Percentiles rank a stretch among this genome's conserved stretches.
phyloP scores from a whole-genome alignment of 2,797 vertebrate genomes.

The Enteromius paludinosus region DNA sequence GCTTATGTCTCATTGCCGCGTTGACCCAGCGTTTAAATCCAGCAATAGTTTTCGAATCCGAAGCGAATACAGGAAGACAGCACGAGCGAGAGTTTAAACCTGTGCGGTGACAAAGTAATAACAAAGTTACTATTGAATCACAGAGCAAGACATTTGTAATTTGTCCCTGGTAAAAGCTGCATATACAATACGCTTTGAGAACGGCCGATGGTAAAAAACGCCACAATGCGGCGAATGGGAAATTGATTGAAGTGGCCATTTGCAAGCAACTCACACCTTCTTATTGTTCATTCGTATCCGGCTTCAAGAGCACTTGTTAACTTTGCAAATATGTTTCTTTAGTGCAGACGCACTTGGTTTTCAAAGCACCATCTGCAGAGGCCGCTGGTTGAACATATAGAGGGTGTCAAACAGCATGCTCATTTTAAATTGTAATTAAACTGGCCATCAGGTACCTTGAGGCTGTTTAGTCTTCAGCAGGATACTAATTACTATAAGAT shows the following conservation, averaged over 20 bases:
- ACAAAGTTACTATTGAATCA: slow-evolving; percentile 47
- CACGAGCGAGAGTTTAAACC: slow-evolving; percentile 6
- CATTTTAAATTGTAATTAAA: slow-evolving; percentile 90
- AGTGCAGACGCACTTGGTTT: slow-evolving; percentile 75
- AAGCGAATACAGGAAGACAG: slow-evolving; percentile 7
- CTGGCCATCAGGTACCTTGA: slow-evolving; percentile 85
- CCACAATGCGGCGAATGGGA: slow-evolving; percentile 35
- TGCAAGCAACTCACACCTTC: slow-evolving; percentile 44
- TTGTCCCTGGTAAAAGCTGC: slow-evolving; percentile 17
- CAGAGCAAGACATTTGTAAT: slow-evolving; percentile 35
- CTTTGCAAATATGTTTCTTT: slow-evolving; percentile 69
- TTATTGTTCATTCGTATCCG: slow-evolving; percentile 33
- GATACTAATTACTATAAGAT: slow-evolving; percentile 88
- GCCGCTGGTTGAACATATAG: slow-evolving; percentile 81
- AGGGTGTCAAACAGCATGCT: slow-evolving; percentile 82
- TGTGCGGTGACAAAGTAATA: slow-evolving; percentile 18
- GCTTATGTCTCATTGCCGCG: slow-evolving; percentile 18
- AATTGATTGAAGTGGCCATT: slow-evolving; percentile 47
- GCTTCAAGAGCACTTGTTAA: slow-evolving; percentile 57
- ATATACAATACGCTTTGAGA: slow-evolving; percentile 25
- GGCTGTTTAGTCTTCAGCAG: slow-evolving; percentile 88
- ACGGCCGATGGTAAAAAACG: background rate
- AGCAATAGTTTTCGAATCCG: slow-evolving; percentile 24
- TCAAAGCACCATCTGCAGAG: slow-evolving; percentile 79
- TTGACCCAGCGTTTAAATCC: slow-evolving; percentile 34